Conservation (phyloP, 2,113 vertebrate genomes). For the Poeciliopsis occidentalis region DNA sequence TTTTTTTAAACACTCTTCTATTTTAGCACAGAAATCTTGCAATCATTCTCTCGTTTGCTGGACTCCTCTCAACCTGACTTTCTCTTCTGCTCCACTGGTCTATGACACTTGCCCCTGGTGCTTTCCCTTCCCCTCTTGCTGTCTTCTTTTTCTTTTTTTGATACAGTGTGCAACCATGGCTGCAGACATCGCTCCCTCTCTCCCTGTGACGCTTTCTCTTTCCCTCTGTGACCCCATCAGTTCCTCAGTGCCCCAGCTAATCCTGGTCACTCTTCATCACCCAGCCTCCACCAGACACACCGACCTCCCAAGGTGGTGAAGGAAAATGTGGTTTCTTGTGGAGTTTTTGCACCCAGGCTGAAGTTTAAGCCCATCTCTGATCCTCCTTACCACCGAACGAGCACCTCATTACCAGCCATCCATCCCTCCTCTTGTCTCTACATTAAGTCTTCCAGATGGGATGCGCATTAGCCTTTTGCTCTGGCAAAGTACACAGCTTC, state of each 20-base stretch:
- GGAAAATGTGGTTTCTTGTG: slow-evolving; percentile 50
- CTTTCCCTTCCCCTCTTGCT: slow-evolving; percentile 26
- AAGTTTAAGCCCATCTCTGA: slow-evolving; percentile 49
- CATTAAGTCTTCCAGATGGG: slow-evolving; percentile 52
- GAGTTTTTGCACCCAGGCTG: slow-evolving; percentile 34
- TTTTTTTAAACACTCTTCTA: slow-evolving; percentile 26
- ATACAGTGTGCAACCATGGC: slow-evolving; percentile 62
- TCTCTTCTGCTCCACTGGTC: slow-evolving; percentile 71
- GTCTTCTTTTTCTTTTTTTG: slow-evolving; percentile 56
- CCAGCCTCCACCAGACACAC: slow-evolving; percentile 48
- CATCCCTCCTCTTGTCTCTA: slow-evolving; percentile 46
- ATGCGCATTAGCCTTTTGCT: slow-evolving; percentile 50
- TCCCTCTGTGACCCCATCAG: slow-evolving; percentile 68
- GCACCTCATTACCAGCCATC: slow-evolving; percentile 54
- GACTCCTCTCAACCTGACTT: slow-evolving; percentile 55
- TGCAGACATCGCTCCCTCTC: slow-evolving; percentile 42
- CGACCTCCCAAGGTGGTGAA: slow-evolving; percentile 53
- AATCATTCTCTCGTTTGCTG: slow-evolving; percentile 76
- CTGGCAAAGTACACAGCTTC: slow-evolving; percentile 49
- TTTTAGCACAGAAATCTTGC: slow-evolving; percentile 68
- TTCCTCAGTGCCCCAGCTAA: slow-evolving; percentile 54
- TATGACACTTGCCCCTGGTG: slow-evolving; percentile 67
- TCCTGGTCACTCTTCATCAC: slow-evolving; percentile 75
- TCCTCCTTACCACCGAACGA: slow-evolving; percentile 42
- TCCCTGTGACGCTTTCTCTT: slow-evolving; percentile 38